These are phyloP conservation scores for Limanda limanda DNA, from an alignment of 2,113 vertebrate genomes.

Conservation along the genomic window DNA sequence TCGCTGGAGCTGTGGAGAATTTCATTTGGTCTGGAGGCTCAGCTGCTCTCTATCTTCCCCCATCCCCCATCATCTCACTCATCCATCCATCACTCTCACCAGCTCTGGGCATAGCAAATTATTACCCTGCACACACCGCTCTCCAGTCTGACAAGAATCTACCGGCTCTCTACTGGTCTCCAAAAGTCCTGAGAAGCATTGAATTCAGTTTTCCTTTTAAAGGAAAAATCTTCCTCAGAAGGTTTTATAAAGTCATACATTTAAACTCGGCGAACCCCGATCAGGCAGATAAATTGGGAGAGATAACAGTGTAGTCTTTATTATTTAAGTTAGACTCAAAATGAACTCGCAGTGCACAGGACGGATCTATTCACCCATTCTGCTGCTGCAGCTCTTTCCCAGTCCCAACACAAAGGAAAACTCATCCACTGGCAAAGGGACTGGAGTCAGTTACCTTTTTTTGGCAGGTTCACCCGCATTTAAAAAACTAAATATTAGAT, in stretches of 20 bases:
- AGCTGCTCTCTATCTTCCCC: conserved; percentile 58
- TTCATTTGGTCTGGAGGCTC: conserved; percentile 75
- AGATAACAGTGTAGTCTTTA: background rate
- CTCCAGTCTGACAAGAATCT: conserved; percentile 52
- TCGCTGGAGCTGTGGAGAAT: conserved; percentile 73
- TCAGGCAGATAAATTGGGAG: background rate
- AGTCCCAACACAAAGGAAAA: background rate
- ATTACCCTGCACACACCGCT: conserved; percentile 49
- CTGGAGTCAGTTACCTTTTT: background rate
- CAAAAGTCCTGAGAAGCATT: conserved; percentile 13
- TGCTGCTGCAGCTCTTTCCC: background rate
- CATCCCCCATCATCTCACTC: conserved; percentile 55
- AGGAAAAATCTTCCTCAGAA: background rate
- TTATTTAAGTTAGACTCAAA: background rate
- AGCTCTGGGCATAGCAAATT: conserved; percentile 65
- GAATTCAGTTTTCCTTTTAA: background rate
- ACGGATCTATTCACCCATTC: background rate
- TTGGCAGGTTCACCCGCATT: background rate
- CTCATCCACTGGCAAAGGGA: background rate
- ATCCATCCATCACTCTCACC: conserved; percentile 60
- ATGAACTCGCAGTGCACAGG: background rate
- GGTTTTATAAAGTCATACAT: background rate
- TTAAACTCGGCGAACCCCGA: background rate
- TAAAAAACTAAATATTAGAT: background rate
- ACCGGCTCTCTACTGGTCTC: conserved; percentile 15